phyloP scores from a whole-genome alignment of 2,113 vertebrate species.

The Gymnorhina tibicen region DNA sequence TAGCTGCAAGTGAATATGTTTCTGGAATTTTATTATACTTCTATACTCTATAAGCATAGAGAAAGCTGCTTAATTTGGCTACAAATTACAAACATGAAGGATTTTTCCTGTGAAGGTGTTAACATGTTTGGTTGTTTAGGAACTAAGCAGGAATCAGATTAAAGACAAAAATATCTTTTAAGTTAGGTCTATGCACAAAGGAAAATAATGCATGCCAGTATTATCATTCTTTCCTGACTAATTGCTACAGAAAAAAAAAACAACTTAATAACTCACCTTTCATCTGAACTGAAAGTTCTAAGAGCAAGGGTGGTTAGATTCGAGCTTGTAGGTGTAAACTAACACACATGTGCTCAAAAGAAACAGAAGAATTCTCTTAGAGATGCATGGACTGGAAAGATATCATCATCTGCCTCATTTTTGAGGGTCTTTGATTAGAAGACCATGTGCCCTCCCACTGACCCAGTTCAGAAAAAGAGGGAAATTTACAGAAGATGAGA shows the following conservation, averaged over 20 bases:
- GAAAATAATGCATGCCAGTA: background rate
- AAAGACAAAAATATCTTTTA: background rate
- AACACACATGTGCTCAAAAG: background rate
- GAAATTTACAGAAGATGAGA: background rate
- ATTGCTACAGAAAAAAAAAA: background rate
- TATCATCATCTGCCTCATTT: background rate
- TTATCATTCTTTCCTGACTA: background rate
- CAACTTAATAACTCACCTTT: background rate
- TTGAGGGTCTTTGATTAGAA: background rate
- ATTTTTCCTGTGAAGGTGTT: background rate
- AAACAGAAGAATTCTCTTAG: background rate
- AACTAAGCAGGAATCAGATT: background rate
- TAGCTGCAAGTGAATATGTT: constrained; percentile 33
- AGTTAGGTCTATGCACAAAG: background rate
- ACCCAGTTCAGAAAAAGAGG: background rate
- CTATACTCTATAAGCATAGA: background rate
- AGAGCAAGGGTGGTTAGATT: background rate
- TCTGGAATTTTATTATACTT: constrained; percentile 28
- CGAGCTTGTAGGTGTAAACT: background rate
- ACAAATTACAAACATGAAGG: background rate
- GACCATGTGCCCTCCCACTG: background rate
- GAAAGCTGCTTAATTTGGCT: constrained; percentile 11
- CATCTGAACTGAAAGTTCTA: background rate
- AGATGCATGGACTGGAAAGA: background rate
- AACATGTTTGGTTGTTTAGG: background rate